Evolutionary conservation across 2,888 invertebrate species (phyloP).

Genomic region (Gandaritis pyraliata): DNA sequence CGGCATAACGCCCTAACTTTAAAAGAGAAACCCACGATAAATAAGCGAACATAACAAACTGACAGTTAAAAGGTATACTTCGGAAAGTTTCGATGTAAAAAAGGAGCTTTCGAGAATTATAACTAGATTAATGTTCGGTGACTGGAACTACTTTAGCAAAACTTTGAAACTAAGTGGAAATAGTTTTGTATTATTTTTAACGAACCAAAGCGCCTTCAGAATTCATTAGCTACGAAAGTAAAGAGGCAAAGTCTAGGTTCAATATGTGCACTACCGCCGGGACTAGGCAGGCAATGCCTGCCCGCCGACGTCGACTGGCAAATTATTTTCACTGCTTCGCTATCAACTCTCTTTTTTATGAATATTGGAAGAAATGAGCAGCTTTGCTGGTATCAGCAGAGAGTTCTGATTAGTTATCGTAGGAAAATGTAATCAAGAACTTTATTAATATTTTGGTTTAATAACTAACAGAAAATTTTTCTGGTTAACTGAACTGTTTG

Average conservation of each 20-base stretch:
- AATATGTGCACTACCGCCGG: conserved; percentile 57
- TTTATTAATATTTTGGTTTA: conserved; percentile 4
- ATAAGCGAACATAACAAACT: conserved; percentile 56
- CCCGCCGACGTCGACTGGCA: conserved; percentile 29
- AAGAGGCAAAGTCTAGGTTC: conserved; percentile 58
- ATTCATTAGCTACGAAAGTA: conserved; percentile 76
- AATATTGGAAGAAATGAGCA: conserved; percentile 32
- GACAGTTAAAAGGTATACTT: conserved; percentile 60
- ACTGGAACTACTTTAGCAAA: conserved; percentile 72
- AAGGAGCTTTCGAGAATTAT: conserved; percentile 62
- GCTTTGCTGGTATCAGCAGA: conserved; percentile 18
- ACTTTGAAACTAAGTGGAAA: conserved; percentile 69
- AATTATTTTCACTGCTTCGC: conserved; percentile 37
- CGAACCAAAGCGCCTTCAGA: conserved; percentile 71
- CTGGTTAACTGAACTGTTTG: background rate
- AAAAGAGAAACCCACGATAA: conserved; percentile 53
- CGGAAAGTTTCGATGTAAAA: conserved; percentile 59
- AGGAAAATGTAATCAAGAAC: conserved; percentile 10
- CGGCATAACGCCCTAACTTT: conserved; percentile 49
- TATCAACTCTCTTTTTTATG: conserved; percentile 39
- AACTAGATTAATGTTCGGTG: conserved; percentile 79
- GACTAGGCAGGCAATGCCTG: conserved; percentile 28
- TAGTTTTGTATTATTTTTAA: conserved; percentile 79
- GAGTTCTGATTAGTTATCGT: conserved; percentile 25
- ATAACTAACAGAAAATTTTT: conserved; percentile 1